Evolutionary conservation across 2,797 vertebrate species (phyloP), one percentile per base, ranked within the genome.

Genomic region (Cirrhinus molitorella): DNA sequence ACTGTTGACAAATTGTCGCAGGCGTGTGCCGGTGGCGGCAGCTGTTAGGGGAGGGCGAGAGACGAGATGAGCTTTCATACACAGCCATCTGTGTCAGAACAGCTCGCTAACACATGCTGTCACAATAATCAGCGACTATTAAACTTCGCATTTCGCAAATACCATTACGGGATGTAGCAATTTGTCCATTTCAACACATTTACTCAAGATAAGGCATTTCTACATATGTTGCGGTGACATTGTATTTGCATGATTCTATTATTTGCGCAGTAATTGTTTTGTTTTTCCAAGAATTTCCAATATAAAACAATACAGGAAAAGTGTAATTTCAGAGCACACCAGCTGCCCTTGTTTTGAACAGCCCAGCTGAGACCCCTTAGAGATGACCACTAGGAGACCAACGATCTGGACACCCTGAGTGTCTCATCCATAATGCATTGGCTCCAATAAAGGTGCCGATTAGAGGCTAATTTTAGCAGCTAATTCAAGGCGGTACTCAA

Each of bases 1-100:
- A 53, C 73, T 85, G 78, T 79, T 88, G 89, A 86, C 89, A 87
- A 85, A 91, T 83, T 89, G 88, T 80, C 85, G 81, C 87, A 88
- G 91, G 90, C 67, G 47, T 75, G 21, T 65, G 80, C 23, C 14
- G 19, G 65, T 59, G 81, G 47, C 65, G 53, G 81, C 81, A 84
- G 68, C 79, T 85, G 83, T 80, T 84, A 74, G 51, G 63, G 25
- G 55, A 9, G 57, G 73, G 40, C 7, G 25, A 14, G 31, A 51
- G 61, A 34, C 4, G 17, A 83, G 49, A 81, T 53, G 70, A 76
- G 81, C 49, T 77, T 83, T 47, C 37, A 70, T 49, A 77, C 65
- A 70, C 19, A 10, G 4, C 81, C 14, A 14, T 80, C 67, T 71
- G 53, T 80, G 67, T 61, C 25, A 8, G 53, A 82, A 73, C 43